Evolutionary conservation across 2,113 vertebrate species (phyloP).

Genomic region (Acinonyx jubatus): DNA sequence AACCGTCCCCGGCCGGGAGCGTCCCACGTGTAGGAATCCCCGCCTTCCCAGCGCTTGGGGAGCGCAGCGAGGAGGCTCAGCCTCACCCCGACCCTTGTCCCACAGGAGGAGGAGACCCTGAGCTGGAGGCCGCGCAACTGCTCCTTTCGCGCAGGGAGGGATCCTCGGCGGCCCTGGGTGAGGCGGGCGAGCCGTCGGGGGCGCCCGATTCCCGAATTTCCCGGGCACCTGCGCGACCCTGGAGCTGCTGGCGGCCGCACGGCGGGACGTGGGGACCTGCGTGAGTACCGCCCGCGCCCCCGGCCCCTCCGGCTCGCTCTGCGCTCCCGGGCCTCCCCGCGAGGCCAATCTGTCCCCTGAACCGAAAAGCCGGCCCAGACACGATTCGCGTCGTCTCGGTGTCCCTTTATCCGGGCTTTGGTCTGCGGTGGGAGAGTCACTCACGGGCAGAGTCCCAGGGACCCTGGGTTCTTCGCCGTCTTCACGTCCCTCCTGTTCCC

Average conservation of each 20-base stretch:
- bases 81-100: background rate
- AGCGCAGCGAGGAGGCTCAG: background rate
- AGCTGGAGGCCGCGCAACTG: slow-evolving; percentile 4
- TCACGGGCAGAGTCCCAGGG: background rate
- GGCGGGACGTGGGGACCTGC: background rate
- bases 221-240: background rate
- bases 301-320: background rate
- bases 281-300: background rate
- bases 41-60: background rate
- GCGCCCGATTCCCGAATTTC: too few species aligned
- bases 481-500: background rate
- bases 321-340: background rate
- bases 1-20: accelerated
- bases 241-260: background rate
- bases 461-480: accelerated
- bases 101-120: slow-evolving; percentile 8
- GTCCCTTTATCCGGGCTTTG: too few species aligned
- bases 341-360: background rate
- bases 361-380: too few species aligned
- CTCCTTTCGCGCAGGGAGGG: background rate
- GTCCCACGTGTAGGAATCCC: background rate
- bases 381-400: accelerated
- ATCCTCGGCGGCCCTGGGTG: background rate
- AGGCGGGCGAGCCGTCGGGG: background rate
- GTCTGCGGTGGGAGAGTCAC: background rate